Evolutionary conservation across 2,797 vertebrate genomes (phyloP).

Genomic region (Zonotrichia albicollis): DNA sequence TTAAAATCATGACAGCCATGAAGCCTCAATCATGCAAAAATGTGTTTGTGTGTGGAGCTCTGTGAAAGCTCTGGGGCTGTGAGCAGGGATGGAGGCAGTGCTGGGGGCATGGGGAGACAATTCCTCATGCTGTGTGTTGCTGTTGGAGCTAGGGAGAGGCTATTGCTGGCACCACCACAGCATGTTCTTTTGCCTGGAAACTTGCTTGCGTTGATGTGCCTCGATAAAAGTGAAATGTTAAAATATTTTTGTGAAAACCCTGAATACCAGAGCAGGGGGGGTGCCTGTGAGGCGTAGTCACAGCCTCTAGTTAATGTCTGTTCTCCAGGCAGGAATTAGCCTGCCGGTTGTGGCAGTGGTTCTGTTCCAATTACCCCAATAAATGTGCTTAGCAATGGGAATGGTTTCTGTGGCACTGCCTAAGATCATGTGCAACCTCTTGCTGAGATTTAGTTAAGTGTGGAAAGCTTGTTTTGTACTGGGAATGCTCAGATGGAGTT

Average conservation of each 20-base stretch:
- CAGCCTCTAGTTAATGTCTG: slow-evolving; percentile 1
- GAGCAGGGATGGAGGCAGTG: not conserved
- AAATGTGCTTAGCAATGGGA: slow-evolving; percentile 33
- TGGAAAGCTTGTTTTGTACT: slow-evolving; percentile 62
- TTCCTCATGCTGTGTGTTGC: not conserved
- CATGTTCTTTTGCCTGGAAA: not conserved
- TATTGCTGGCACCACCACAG: not conserved
- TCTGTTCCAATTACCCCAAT: slow-evolving; percentile 46
- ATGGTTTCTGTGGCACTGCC: slow-evolving; percentile 39
- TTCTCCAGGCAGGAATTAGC: slow-evolving; percentile 47
- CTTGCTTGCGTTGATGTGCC: not conserved
- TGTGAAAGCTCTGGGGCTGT: not conserved
- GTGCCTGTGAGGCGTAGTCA: not conserved
- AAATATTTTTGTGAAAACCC: not conserved
- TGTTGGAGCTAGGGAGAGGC: not conserved
- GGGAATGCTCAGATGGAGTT: slow-evolving; percentile 48
- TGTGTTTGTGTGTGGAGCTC: not conserved
- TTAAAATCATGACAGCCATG: not conserved
- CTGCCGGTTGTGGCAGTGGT: slow-evolving; percentile 4
- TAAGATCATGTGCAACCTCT: slow-evolving; percentile 59
- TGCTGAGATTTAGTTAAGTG: slow-evolving; percentile 43
- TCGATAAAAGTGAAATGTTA: not conserved
- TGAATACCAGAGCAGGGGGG: not conserved
- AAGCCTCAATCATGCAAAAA: not conserved
- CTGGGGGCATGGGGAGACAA: not conserved